A percentile compares a stretch with the other conserved stretches of the same genome.
phyloP scores from a whole-genome alignment of 2,113 vertebrate species.

The Silurus asotus region DNA sequence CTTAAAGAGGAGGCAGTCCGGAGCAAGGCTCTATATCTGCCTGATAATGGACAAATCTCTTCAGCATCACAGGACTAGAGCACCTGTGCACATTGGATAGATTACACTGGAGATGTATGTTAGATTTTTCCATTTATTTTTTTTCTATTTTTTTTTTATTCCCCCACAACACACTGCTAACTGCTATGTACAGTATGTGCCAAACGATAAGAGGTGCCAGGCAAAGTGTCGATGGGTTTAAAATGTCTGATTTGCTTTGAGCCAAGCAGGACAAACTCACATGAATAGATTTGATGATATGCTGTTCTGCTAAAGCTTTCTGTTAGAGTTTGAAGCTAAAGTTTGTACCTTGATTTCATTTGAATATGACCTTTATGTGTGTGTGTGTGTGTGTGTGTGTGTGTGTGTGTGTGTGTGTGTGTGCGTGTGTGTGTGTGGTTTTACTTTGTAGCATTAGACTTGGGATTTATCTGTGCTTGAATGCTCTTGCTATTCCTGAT shows the following conservation, averaged over 20 bases:
- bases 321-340: slow-evolving; percentile 1
- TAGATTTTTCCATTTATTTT: not conserved
- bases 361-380: not conserved
- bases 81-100: slow-evolving; percentile 28
- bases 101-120: not conserved
- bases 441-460: not conserved
- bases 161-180: not conserved
- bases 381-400: not conserved
- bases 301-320: no score
- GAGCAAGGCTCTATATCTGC: slow-evolving; percentile 49
- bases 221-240: slow-evolving; percentile 31
- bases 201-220: slow-evolving; percentile 18
- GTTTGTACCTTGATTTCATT: slow-evolving; percentile 12
- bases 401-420: not conserved
- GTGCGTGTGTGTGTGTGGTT: not conserved
- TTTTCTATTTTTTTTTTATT: not conserved
- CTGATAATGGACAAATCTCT: slow-evolving; percentile 54
- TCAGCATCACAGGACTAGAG: slow-evolving; percentile 23
- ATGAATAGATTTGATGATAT: slow-evolving; percentile 38
- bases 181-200: not conserved
- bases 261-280: slow-evolving; percentile 27
- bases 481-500: not conserved
- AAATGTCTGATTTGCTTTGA: slow-evolving; percentile 35
- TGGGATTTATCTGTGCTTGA: not conserved
- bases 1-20: slow-evolving; percentile 54